Percentiles rank a stretch among this genome's conserved stretches.
Conservation (phyloP, 2,113 vertebrate genomes). For the Nanorana parkeri region DNA sequence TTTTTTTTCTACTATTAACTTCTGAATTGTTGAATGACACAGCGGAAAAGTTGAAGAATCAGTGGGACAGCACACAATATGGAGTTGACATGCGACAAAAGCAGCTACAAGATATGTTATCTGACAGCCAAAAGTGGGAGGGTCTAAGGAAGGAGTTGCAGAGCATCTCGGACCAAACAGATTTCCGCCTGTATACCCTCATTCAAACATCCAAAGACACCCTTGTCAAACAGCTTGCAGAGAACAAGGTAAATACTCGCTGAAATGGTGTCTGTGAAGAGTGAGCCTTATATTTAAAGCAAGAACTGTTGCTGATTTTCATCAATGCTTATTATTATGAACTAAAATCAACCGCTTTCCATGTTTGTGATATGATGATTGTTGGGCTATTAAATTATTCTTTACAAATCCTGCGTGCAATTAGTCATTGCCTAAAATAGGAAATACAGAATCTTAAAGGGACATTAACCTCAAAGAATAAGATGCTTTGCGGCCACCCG, state of each 20-base stretch:
- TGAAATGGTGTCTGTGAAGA: background rate
- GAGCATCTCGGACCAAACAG: constrained; percentile 82
- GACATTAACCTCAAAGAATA: too few species aligned
- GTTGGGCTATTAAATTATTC: too few species aligned
- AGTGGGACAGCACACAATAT: constrained; percentile 92
- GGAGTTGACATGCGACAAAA: constrained; percentile 84
- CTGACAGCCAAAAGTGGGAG: constrained; percentile 89
- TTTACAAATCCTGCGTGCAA: too few species aligned
- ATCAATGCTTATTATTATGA: too few species aligned
- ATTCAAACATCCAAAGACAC: constrained; percentile 79
- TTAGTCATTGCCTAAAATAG: too few species aligned
- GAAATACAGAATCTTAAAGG: too few species aligned
- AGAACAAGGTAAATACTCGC: constrained; percentile 83
- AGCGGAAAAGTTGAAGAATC: constrained; percentile 92
- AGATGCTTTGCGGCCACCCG: too few species aligned
- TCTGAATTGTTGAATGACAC: background rate
- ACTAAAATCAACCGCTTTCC: too few species aligned
- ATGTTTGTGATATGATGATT: too few species aligned
- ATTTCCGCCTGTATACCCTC: constrained; percentile 79
- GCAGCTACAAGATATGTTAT: constrained; percentile 88
- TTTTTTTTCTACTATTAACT: background rate
- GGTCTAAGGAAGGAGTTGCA: constrained; percentile 82
- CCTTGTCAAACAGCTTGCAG: constrained; percentile 83
- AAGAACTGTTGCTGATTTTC: too few species aligned
- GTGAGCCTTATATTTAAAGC: too few species aligned